Percentiles rank a stretch among this genome's conserved stretches.
Evolutionary conservation across 2,113 vertebrate species (phyloP).

Genomic region (Indicator maculatus): DNA sequence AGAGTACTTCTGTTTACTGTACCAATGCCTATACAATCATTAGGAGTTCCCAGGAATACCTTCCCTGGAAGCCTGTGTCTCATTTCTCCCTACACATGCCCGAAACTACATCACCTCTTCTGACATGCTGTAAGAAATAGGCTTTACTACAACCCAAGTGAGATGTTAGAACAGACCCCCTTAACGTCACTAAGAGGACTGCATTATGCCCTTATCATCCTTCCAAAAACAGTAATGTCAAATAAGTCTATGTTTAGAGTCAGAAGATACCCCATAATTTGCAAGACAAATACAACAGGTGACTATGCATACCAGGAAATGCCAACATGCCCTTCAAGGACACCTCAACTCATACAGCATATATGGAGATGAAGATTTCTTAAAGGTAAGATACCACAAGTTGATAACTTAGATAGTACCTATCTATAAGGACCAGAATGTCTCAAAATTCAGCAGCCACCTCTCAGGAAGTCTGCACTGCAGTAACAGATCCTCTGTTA

Average conservation of each 20-base stretch:
- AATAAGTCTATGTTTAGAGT: background rate
- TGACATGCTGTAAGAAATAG: background rate
- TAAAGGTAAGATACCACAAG: background rate
- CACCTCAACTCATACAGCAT: background rate
- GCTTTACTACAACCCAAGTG: background rate
- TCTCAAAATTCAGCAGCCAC: background rate
- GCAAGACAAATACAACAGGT: background rate
- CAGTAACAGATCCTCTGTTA: background rate
- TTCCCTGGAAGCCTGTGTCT: background rate
- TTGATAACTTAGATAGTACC: background rate
- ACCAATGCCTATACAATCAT: background rate
- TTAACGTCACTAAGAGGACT: too few relatives aligned
- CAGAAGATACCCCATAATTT: background rate
- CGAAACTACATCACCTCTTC: background rate
- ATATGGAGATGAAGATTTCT: background rate
- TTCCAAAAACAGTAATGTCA: background rate
- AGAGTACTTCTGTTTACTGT: background rate
- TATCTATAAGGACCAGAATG: accelerated
- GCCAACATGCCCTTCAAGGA: background rate
- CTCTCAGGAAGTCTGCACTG: background rate
- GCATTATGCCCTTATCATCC: background rate
- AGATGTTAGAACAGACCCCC: too few relatives aligned
- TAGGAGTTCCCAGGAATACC: background rate
- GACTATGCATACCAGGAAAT: background rate
- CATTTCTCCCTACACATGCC: background rate